These are phyloP conservation scores for Habroteleia sp. DNA, from an alignment of 2,888 invertebrate genomes.

Conservation along the genomic window DNA sequence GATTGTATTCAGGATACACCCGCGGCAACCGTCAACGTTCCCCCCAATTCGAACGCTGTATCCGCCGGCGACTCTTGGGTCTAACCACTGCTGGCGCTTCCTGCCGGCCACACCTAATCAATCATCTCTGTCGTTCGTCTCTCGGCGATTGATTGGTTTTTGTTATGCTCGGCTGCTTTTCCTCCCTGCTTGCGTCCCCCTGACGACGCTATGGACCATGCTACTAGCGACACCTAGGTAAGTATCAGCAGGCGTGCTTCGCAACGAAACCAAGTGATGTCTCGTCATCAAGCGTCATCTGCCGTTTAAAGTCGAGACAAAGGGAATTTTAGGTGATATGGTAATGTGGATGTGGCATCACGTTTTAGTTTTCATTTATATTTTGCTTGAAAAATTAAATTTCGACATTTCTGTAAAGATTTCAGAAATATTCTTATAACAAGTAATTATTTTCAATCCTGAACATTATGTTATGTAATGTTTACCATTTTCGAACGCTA, in stretches of 20 bases:
- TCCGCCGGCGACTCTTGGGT: slow-evolving; percentile 75
- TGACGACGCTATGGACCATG: slow-evolving; percentile 12
- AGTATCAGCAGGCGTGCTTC: slow-evolving; percentile 24
- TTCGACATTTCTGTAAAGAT: too few species aligned
- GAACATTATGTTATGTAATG: too few species aligned
- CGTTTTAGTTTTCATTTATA: too few species aligned
- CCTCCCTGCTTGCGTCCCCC: slow-evolving; percentile 20
- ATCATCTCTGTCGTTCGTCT: slow-evolving; percentile 24
- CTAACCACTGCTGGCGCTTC: slow-evolving; percentile 35
- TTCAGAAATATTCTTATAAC: too few species aligned
- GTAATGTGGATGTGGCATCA: too few species aligned
- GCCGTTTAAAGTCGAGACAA: too few species aligned
- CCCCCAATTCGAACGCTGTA: slow-evolving; percentile 75
- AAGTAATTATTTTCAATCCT: too few species aligned
- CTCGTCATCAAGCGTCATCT: neutral
- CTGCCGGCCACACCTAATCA: slow-evolving; percentile 19
- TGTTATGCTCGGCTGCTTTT: slow-evolving; percentile 27
- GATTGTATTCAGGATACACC: slow-evolving; percentile 70
- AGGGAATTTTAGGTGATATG: too few species aligned
- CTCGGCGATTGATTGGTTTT: slow-evolving; percentile 27
- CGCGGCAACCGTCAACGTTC: slow-evolving; percentile 74
- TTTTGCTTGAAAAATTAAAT: too few species aligned
- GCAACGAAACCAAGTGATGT: too few species aligned
- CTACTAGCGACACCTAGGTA: slow-evolving; percentile 37
- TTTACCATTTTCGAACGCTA: too few species aligned